Percentiles rank a stretch among this genome's conserved stretches.
phyloP scores from a whole-genome alignment of 2,888 invertebrate species.

The Drosophila cyrtoloma region DNA sequence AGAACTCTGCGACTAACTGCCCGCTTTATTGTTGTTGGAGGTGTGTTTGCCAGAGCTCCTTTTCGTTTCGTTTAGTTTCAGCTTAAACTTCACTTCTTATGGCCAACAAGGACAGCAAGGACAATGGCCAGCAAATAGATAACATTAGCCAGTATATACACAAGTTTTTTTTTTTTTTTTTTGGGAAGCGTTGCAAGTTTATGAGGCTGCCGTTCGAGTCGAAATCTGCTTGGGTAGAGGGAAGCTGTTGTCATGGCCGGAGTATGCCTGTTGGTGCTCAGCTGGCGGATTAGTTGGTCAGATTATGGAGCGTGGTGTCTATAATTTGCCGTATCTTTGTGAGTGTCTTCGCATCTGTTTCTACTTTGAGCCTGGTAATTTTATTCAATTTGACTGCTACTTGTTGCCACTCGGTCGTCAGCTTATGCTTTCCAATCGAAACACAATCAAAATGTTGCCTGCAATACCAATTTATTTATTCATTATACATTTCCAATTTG shows the following conservation, averaged over 20 bases:
- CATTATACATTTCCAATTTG: slow-evolving; percentile 63
- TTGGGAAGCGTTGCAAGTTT: slow-evolving; percentile 46
- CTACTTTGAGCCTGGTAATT: slow-evolving; percentile 18
- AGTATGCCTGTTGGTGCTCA: slow-evolving; percentile 7
- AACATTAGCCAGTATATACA: slow-evolving; percentile 46
- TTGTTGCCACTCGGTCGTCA: slow-evolving; percentile 46
- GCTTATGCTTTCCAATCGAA: slow-evolving; percentile 56
- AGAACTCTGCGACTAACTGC: slow-evolving; percentile 10
- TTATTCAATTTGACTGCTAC: slow-evolving; percentile 61
- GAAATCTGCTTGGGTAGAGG: slow-evolving; percentile 16
- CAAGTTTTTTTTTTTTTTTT: slow-evolving; percentile 9
- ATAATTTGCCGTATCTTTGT: slow-evolving; percentile 39
- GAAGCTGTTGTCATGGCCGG: slow-evolving; percentile 16
- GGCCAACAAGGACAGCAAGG: slow-evolving; percentile 20
- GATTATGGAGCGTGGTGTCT: slow-evolving; percentile 59
- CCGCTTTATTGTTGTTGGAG: slow-evolving; percentile 25
- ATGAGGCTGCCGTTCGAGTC: slow-evolving; percentile 42
- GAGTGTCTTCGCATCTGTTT: slow-evolving; percentile 21
- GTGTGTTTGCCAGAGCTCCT: slow-evolving; percentile 35
- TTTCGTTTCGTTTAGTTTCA: slow-evolving; percentile 54
- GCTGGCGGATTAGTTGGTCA: slow-evolving; percentile 50
- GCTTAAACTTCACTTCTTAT: slow-evolving; percentile 65
- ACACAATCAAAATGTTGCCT: slow-evolving; percentile 50
- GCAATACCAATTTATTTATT: slow-evolving; percentile 54
- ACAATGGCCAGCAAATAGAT: slow-evolving; percentile 47